Base-by-base conservation (phyloP, 2,797 vertebrate genomes). In the Mionectes olivaceus region DNA sequence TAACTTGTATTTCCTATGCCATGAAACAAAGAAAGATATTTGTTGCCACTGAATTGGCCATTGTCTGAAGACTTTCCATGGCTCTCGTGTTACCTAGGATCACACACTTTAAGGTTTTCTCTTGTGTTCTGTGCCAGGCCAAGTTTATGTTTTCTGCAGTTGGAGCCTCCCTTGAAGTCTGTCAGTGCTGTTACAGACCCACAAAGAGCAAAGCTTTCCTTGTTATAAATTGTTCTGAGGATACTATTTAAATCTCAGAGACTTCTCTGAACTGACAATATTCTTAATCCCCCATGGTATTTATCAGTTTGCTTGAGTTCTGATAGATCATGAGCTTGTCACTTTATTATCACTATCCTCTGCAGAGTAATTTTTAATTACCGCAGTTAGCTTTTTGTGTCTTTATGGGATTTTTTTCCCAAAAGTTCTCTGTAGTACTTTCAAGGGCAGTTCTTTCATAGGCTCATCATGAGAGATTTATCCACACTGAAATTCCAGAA, bases 21-120 rank as follows among this genome's bases (percentile, higher is more conserved):
- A 22, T 19, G 13, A 73, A 69, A 41, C 0, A 0, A 43, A 63
- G 67, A 0, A 43, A 63, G 67, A 30, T 3, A 4, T 56, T 17
- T 17, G 8, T 13, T 41, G 82, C 16, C 60, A 23, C 6, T 73
- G 83, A 78, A 71, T 1, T 83, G n/a, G 28, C 35, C n/a, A 11
- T 52, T 75, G 12, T 71, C 39, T 84, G 47, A 64, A 70, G 37
- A 49, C 19, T 67, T 87, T 32, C 19, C 30, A 17, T 1, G 5
- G 61, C 27, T 77, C 30, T 80, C 7, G 1, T 11, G 4, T 77
- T 63, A 41, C 19, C 52, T 77, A 7, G 33, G 9, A 30, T 91
- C 64, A 74, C 52, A 84, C 0, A 10, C 27, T 24, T 44, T 71
- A 28, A 64, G 32, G 59, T 73, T 89, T 87, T 60, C 23, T 83